Conservation (phyloP, 2,888 invertebrate species). For the Pristionchus japonicus region DNA sequence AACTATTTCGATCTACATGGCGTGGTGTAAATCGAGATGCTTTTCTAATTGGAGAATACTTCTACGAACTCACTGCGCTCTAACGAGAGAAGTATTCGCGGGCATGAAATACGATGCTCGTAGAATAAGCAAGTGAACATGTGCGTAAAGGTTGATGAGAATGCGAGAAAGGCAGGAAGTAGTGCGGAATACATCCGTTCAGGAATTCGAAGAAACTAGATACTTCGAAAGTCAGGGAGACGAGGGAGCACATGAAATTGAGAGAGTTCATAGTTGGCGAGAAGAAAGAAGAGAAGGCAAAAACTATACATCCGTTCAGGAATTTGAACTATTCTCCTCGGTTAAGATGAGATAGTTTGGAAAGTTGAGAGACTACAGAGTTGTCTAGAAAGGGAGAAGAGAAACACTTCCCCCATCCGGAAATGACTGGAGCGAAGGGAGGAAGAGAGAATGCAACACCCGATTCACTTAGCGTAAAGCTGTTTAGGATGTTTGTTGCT, state of each 20-base stretch:
- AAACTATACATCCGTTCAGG: too few species aligned
- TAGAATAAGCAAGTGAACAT: neutral
- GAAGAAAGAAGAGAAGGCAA: neutral
- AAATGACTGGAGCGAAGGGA: neutral
- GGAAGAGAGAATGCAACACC: neutral
- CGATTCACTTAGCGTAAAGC: too few species aligned
- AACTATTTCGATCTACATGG: neutral
- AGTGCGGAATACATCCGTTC: neutral
- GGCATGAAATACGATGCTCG: neutral
- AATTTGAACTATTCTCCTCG: neutral
- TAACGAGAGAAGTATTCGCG: neutral
- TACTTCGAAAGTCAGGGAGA: neutral
- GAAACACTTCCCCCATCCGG: neutral
- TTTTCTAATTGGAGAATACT: neutral
- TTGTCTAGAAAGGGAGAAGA: neutral
- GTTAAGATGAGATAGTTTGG: neutral
- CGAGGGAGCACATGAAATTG: neutral
- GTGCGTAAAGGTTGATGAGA: neutral
- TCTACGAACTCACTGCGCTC: neutral
- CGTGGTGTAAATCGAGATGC: neutral
- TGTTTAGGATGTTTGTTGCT: too few species aligned
- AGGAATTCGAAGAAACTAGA: too few species aligned
- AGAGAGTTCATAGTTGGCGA: neutral
- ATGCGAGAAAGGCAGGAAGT: neutral
- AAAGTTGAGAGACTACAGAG: neutral